Evolutionary conservation across 2,888 invertebrate species (phyloP).

Genomic region (Mythimna pallens): DNA sequence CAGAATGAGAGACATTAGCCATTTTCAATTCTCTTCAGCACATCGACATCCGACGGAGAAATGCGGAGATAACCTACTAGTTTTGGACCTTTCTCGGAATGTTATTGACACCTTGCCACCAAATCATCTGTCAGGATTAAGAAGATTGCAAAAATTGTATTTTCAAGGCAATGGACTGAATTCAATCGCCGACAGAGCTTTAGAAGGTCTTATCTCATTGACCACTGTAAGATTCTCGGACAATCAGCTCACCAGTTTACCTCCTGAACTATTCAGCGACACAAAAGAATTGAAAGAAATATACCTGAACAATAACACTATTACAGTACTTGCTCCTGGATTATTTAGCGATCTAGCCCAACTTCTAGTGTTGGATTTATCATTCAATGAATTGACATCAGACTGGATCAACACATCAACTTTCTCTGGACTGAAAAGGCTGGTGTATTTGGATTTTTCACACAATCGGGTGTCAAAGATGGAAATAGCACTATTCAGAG

Average conservation of each 20-base stretch:
- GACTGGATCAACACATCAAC: conserved; percentile 96
- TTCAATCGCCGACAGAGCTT: conserved; percentile 94
- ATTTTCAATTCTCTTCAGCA: conserved; percentile 93
- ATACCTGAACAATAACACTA: conserved; percentile 95
- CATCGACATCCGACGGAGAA: conserved; percentile 91
- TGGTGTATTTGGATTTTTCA: conserved; percentile 94
- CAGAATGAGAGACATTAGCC: conserved; percentile 93
- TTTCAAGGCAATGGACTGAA: conserved; percentile 94
- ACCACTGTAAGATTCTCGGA: conserved; percentile 94
- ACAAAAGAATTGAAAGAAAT: conserved; percentile 95
- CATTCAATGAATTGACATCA: conserved; percentile 94
- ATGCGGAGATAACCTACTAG: conserved; percentile 93
- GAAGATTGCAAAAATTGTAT: conserved; percentile 93
- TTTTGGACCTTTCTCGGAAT: conserved; percentile 94
- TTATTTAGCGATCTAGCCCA: conserved; percentile 94
- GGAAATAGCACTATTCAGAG: conserved; percentile 94
- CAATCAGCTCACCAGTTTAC: conserved; percentile 95
- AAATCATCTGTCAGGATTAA: conserved; percentile 93
- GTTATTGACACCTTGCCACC: conserved; percentile 94
- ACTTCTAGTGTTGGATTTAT: conserved; percentile 94
- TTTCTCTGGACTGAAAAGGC: conserved; percentile 94
- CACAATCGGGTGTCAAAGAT: conserved; percentile 94
- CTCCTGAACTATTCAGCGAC: conserved; percentile 95
- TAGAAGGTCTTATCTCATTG: conserved; percentile 94
- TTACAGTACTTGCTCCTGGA: conserved; percentile 95